These are phyloP conservation scores for Cosmia trapezina DNA, from an alignment of 2,888 invertebrate genomes.

Conservation along the genomic window DNA sequence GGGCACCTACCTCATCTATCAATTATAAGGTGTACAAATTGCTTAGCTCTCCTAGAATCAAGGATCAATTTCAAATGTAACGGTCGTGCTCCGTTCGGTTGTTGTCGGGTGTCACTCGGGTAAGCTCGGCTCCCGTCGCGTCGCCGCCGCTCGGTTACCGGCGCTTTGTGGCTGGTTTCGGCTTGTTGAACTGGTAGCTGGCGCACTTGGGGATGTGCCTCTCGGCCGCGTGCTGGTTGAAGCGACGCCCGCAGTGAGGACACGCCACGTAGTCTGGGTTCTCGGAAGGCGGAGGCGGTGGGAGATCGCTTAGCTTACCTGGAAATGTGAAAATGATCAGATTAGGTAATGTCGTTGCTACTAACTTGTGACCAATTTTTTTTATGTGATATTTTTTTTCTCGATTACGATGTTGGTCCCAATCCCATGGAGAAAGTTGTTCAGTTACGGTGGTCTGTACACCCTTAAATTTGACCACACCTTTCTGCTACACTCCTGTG, in stretches of 20 bases:
- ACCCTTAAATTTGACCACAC: too few species aligned
- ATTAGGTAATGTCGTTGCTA: neutral
- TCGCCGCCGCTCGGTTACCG: slow-evolving; percentile 74
- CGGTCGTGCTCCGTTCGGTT: slow-evolving; percentile 17
- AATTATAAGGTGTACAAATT: neutral
- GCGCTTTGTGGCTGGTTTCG: slow-evolving; percentile 84
- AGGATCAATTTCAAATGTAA: slow-evolving; percentile 32
- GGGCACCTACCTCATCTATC: neutral
- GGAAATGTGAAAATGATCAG: slow-evolving; percentile 16
- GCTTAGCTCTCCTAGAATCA: slow-evolving; percentile 10
- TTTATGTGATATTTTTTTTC: too few species aligned
- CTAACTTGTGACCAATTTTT: too few species aligned
- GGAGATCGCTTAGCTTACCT: slow-evolving; percentile 95
- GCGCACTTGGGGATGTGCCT: slow-evolving; percentile 98
- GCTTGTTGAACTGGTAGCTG: slow-evolving; percentile 95
- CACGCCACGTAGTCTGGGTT: slow-evolving; percentile 97
- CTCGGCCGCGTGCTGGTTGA: slow-evolving; percentile 96
- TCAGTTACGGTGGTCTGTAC: too few species aligned
- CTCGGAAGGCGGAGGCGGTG: slow-evolving; percentile 96
- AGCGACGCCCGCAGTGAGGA: slow-evolving; percentile 96
- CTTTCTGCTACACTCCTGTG: too few species aligned
- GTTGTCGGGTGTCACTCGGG: slow-evolving; percentile 35
- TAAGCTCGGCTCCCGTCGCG: slow-evolving; percentile 10
- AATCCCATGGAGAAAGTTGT: too few species aligned
- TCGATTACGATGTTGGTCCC: too few species aligned